Base-by-base conservation (phyloP, 1,140 invertebrate genomes). In the Drosophila littoralis region DNA sequence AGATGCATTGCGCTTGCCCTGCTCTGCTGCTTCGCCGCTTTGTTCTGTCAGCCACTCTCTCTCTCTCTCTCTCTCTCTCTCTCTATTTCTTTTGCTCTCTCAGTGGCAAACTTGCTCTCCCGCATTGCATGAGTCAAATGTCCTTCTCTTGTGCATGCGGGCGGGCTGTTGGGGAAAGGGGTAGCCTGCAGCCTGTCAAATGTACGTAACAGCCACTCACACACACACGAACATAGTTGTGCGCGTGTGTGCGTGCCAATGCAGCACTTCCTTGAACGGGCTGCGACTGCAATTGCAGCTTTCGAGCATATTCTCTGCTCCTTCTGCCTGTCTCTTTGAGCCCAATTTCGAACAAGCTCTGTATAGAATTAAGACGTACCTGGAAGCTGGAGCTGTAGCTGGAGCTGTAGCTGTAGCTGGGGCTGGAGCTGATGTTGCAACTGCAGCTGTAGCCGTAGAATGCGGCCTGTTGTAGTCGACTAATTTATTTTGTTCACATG, bases 81-180 rank as follows among this genome's bases (percentile, higher is more conserved):
- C 17, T 33, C 13, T 43, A 38, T 38, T 33, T 46, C 15, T 28
- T 45, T 10, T 13, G 22, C 43, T 17, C 35, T 55, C 15, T 13
- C 54, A 28, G 17, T 17, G 17, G 17, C 17, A 33, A 57, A 40
- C 54, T 63, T 51, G 65, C 66, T 61, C 66, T 68, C 33, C 64
- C 38, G 50, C 6, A 64, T 58, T 45, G 69, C 61, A 59, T 40
- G 71, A 78, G 55, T 75, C 69, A 89, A 89, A 83, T 89, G 75
- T 89, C 80, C 84, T 89, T 72, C 74, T 70, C 15, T 43, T 45
- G 5, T 7, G 2, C 3, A 9, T 28, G 13, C 35, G n/a, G 8
- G n/a, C 9, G 12, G 32, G 36, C 3, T 40, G 22, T 4, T 36
- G 15, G 8, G 46, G 7, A 36, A 48, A 12, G 54, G 38, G 22